Base-by-base conservation (phyloP, 2,888 invertebrate species). In the Craniophora ligustri region DNA sequence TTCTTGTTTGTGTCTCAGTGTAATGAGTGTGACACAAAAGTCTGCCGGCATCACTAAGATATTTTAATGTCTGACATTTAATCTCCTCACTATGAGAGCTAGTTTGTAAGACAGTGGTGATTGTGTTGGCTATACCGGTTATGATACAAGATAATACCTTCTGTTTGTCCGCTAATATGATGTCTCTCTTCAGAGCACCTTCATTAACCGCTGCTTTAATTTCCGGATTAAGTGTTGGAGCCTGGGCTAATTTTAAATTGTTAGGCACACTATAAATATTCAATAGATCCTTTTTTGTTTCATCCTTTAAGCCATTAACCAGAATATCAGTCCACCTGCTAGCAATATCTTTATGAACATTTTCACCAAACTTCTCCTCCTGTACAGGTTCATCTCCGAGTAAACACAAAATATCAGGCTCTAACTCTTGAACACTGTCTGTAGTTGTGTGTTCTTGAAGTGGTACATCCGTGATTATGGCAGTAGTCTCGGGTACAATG, bases 171-270 rank as follows among this genome's bases (percentile, higher is more conserved):
- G 4, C 6, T 26, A 45, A 16, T 10, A 45, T 45, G 4, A 28
- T 34, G 13, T 36, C 44, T 13, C 28, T 28, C 28, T 36, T 45
- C 18, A 36, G 13, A 1, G 45, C 26, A 26, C 28, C 13, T n/a
- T 45, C 45, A 8, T 35, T 45, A 26, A 45, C 35, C 6, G 45
- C 45, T 16, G 45, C 35, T 36, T n/a, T 45, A 13, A 45, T 45
- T 45, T 45, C 45, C 6, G 35, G 35, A 28, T 45, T 18, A 13
- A 36, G 13, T 16, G 10, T 45, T 10, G 35, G 18, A 45, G 35
- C 45, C 18, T 28, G 35, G 2, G 26, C 26, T 8, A 35, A 0
- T 14, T 35, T 45, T 13, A 35, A 26, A 34, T 45, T 45, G 8
- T 26, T 16, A 3, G 35, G 35, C 13, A 36, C 18, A 18, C 8